Evolutionary conservation across 2,888 invertebrate genomes (phyloP).

Genomic region (Zaprionus obscuricornis): DNA sequence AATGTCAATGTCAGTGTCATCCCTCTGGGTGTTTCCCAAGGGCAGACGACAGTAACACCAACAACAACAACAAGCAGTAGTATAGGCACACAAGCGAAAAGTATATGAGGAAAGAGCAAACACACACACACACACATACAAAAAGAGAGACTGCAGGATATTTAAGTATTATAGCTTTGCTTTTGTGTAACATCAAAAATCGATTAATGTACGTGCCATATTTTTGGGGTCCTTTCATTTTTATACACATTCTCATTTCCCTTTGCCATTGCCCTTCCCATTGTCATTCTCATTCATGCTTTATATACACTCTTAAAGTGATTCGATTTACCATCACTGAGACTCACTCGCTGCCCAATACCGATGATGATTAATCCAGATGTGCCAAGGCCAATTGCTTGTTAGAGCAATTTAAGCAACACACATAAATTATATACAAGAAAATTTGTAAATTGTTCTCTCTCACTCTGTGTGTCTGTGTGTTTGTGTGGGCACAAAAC

Average conservation of each 20-base stretch:
- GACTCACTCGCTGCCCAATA: background rate
- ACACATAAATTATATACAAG: slow-evolving; percentile 32
- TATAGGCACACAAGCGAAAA: background rate
- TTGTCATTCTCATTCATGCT: no score
- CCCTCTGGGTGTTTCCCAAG: slow-evolving; percentile 30
- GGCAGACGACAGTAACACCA: slow-evolving; percentile 29
- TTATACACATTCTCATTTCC: no score
- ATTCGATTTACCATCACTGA: slow-evolving; percentile 4
- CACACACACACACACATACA: background rate
- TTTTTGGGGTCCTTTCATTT: slow-evolving; percentile 1
- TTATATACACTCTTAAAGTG: slow-evolving; percentile 10
- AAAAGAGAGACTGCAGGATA: slow-evolving; percentile 6
- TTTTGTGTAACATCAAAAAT: slow-evolving; percentile 40
- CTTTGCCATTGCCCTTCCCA: no score
- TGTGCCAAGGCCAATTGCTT: slow-evolving; percentile 19
- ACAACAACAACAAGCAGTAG: slow-evolving; percentile 9
- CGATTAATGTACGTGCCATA: slow-evolving; percentile 36
- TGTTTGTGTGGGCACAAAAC: slow-evolving; percentile 8
- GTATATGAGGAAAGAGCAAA: background rate
- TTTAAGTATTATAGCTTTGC: slow-evolving; percentile 20
- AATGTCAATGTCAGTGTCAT: slow-evolving; percentile 45
- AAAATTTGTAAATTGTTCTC: slow-evolving; percentile 7
- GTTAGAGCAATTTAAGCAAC: slow-evolving; percentile 33
- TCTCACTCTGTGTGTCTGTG: background rate
- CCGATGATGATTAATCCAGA: slow-evolving; percentile 9